Evolutionary conservation across 2,113 vertebrate genomes (phyloP).

Genomic region (Rhombomys opimus): DNA sequence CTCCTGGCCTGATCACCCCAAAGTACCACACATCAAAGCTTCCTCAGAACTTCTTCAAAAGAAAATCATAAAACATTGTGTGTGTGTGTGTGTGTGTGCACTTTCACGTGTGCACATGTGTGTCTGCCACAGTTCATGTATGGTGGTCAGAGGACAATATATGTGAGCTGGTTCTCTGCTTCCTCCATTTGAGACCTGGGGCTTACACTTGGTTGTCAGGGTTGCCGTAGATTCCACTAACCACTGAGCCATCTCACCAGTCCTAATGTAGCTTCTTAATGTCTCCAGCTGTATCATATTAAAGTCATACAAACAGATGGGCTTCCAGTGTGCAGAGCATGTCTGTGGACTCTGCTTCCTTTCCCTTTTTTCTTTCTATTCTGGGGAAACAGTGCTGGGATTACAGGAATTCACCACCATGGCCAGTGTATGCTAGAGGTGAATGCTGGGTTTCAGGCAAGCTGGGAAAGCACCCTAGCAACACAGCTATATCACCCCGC

Average conservation of each 20-base stretch:
- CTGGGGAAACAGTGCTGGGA: neutral
- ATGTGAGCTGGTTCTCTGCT: neutral
- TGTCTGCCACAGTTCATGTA: neutral
- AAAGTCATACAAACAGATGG: rapidly evolving
- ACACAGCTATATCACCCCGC: neutral
- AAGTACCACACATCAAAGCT: neutral
- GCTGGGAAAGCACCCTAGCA: neutral
- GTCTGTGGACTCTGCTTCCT: neutral
- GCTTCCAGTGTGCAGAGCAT: neutral
- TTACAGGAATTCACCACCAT: neutral
- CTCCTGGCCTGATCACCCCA: neutral
- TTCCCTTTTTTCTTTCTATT: neutral
- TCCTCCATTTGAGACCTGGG: neutral
- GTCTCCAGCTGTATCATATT: neutral
- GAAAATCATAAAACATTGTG: neutral
- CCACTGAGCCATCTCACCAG: neutral
- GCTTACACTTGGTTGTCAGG: neutral
- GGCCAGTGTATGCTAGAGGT: neutral
- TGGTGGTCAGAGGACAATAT: neutral
- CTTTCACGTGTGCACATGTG: too few species aligned
- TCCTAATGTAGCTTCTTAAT: neutral
- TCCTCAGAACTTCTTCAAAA: neutral
- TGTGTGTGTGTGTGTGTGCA: neutral
- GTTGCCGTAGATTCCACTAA: neutral
- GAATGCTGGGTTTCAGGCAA: neutral